phyloP scores from a whole-genome alignment of 2,797 vertebrate species.

The Sylvia borin region DNA sequence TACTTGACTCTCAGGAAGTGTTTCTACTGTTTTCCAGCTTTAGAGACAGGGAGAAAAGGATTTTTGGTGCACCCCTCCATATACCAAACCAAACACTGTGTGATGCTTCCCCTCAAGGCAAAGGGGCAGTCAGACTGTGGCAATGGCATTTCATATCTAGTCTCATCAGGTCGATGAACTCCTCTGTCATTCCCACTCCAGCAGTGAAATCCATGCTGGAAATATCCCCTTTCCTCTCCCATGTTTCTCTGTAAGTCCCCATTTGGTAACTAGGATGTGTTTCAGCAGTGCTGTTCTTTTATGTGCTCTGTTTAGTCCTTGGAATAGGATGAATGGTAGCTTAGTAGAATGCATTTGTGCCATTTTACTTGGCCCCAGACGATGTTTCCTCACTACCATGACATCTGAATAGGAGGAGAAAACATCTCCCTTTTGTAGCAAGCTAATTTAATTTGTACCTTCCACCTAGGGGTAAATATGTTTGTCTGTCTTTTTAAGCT shows the following conservation, averaged over 20 bases:
- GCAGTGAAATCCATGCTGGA: constrained; percentile 60
- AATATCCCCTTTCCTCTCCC: constrained; percentile 72
- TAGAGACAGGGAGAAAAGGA: constrained; percentile 60
- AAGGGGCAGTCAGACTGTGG: constrained; percentile 34
- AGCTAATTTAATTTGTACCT: constrained; percentile 99
- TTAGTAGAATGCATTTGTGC: constrained; percentile 93
- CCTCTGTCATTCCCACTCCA: constrained; percentile 46
- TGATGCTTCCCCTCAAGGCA: background rate
- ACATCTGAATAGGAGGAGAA: constrained; percentile 99
- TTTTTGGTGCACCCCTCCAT: constrained; percentile 61
- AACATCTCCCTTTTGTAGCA: constrained; percentile 97
- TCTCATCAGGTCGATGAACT: constrained; percentile 60
- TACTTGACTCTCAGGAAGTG: constrained; percentile 78
- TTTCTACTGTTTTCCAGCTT: constrained; percentile 73
- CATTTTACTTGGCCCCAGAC: constrained; percentile 86
- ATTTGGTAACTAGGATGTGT: constrained; percentile 83
- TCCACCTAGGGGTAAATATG: constrained; percentile 98
- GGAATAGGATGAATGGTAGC: constrained; percentile 90
- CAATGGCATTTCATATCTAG: constrained; percentile 53
- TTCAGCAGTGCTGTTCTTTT: constrained; percentile 80
- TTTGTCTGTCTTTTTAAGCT: constrained; percentile 93
- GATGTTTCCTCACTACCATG: constrained; percentile 95
- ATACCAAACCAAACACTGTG: background rate
- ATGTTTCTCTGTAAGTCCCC: constrained; percentile 73
- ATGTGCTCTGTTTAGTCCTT: constrained; percentile 85